A percentile compares a stretch with the other conserved stretches of the same genome.
Conservation (phyloP, 2,888 invertebrate genomes). For the Pelosia muscerda region DNA sequence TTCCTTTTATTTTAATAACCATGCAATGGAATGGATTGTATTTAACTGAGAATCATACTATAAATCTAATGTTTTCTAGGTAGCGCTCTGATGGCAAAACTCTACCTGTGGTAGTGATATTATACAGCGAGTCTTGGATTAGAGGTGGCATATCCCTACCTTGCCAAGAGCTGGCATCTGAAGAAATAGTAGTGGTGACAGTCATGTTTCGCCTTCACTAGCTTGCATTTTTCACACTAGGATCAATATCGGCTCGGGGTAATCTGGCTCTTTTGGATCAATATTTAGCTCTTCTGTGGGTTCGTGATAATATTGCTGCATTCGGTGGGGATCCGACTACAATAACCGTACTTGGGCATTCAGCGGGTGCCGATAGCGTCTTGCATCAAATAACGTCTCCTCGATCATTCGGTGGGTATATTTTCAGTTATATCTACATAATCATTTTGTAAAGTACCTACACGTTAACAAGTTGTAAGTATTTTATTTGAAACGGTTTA, state of each 20-base stretch:
- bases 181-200: constrained; percentile 90
- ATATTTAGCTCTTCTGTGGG: constrained; percentile 92
- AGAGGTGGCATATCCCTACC: constrained; percentile 84
- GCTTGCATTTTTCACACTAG: constrained; percentile 89
- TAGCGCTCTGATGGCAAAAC: constrained; percentile 83
- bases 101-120: constrained; percentile 90
- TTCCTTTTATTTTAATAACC: neutral
- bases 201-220: constrained; percentile 90
- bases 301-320: constrained; percentile 90
- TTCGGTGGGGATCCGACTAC: constrained; percentile 94
- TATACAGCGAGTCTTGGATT: constrained; percentile 89
- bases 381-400: constrained; percentile 90
- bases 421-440: neutral
- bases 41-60: constrained; percentile 7
- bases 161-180: constrained; percentile 91
- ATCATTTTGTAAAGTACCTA: neutral
- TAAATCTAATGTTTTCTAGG: constrained; percentile 62
- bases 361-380: constrained; percentile 91
- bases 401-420: constrained; percentile 85
- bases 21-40: too few species aligned
- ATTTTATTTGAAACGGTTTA: too few species aligned
- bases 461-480: too few species aligned
- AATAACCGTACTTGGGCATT: constrained; percentile 94
- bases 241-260: constrained; percentile 88
- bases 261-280: constrained; percentile 96